A percentile compares a stretch with the other conserved stretches of the same genome.
Conservation (phyloP, 2,113 vertebrate genomes). For the Octodon degus region DNA sequence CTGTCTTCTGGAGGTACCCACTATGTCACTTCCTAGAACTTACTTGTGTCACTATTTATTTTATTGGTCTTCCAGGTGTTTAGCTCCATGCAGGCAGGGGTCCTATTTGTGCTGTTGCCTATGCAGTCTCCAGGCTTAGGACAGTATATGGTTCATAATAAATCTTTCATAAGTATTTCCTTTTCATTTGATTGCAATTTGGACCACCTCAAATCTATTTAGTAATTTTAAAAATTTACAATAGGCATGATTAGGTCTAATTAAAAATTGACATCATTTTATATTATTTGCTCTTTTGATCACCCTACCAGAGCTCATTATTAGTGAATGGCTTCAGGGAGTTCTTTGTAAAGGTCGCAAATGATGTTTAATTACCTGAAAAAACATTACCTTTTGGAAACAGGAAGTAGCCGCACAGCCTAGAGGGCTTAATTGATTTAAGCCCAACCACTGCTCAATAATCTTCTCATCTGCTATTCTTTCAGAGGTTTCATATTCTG, state of each 20-base stretch:
- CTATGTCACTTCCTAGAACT: background rate
- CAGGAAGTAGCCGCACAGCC: conserved; percentile 58
- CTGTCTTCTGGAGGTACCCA: background rate
- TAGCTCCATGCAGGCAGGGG: background rate
- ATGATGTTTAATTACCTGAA: conserved; percentile 73
- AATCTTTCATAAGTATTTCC: background rate
- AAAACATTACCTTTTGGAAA: conserved; percentile 73
- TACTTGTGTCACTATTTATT: background rate
- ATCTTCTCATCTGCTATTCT: conserved; percentile 82
- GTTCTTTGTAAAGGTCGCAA: conserved; percentile 71
- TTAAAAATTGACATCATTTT: conserved; percentile 66
- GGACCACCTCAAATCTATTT: conserved; percentile 1
- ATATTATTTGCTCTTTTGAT: conserved; percentile 41
- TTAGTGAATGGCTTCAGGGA: conserved; percentile 38
- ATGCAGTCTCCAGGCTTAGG: background rate
- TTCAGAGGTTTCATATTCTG: conserved; percentile 80
- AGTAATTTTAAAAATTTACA: conserved; percentile 41
- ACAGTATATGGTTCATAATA: background rate
- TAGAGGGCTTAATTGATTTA: conserved; percentile 71
- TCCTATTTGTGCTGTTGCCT: background rate
- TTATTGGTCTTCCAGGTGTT: conserved; percentile 1
- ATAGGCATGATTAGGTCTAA: conserved; percentile 8
- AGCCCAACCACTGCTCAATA: conserved; percentile 66
- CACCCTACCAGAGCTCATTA: conserved; percentile 55
- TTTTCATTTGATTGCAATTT: conserved; percentile 35